Evolutionary conservation across 2,113 vertebrate genomes (phyloP).

Genomic region (Narcine bancroftii): DNA sequence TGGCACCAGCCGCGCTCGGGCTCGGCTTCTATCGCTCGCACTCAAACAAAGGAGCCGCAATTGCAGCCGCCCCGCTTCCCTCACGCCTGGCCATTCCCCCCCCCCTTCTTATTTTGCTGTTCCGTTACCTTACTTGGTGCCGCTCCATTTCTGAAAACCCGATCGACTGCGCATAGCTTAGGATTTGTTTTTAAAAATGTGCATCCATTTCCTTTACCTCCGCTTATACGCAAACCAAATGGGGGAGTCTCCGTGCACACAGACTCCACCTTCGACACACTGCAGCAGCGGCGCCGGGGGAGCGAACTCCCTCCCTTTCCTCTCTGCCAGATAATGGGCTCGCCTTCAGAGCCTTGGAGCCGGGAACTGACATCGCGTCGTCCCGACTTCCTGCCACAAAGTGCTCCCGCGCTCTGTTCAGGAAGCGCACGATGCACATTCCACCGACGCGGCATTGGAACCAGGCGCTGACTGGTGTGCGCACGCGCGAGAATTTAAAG

Average conservation of each 20-base stretch:
- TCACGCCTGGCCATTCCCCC: not conserved
- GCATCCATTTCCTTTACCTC: slow-evolving; percentile 16
- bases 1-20: not conserved
- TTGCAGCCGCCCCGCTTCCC: slow-evolving; percentile 29
- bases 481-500: slow-evolving; percentile 28
- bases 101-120: too few relatives aligned
- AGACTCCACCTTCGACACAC: slow-evolving; percentile 24
- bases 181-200: not conserved
- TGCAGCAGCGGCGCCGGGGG: slow-evolving; percentile 28
- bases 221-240: not conserved
- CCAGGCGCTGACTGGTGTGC: not conserved
- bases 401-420: not conserved
- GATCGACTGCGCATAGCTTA: not conserved
- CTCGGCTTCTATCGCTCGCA: slow-evolving; percentile 37
- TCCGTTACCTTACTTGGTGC: not conserved
- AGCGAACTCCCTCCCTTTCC: not conserved
- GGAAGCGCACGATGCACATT: not conserved
- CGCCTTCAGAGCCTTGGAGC: not conserved
- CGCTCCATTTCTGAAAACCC: slow-evolving; percentile 45
- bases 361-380: not conserved
- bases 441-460: not conserved
- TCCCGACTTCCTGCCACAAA: slow-evolving; percentile 32
- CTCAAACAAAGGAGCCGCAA: slow-evolving; percentile 45
- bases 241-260: slow-evolving; percentile 40
- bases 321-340: slow-evolving; percentile 25